Evolutionary conservation across 2,888 invertebrate genomes (phyloP).

Genomic region (Trichopoda pennipes): DNA sequence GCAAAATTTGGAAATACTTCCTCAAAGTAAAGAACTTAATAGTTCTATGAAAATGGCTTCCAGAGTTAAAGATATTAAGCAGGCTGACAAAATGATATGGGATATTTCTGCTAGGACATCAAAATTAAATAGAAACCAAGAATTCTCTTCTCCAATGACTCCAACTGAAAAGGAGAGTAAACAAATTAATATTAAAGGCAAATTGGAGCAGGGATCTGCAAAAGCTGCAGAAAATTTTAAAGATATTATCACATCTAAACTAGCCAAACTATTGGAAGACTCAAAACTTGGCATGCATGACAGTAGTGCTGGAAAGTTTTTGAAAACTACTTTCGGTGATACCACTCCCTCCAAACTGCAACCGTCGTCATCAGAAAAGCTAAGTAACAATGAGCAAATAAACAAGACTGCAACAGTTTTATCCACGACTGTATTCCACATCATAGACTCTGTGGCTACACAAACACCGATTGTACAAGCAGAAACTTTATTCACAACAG

Average conservation of each 20-base stretch:
- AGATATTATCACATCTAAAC: too few species aligned
- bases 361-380: not conserved
- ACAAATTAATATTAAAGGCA: not conserved
- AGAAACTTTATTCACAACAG: constrained; percentile 55
- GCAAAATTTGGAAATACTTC: not conserved
- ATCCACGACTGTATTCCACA: constrained; percentile 77
- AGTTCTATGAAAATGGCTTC: not conserved
- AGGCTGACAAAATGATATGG: not conserved
- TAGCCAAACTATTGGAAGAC: not conserved
- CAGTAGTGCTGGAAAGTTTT: not conserved
- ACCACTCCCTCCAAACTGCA: not conserved
- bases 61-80: not conserved
- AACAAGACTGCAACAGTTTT: constrained; percentile 63
- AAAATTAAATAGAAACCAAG: not conserved
- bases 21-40: not conserved
- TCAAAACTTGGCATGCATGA: not conserved
- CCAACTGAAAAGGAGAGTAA: not conserved
- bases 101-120: not conserved
- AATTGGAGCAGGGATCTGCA: not conserved
- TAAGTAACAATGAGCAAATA: not conserved
- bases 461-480: constrained; percentile 70
- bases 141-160: too few species aligned
- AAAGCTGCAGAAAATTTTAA: not conserved
- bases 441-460: constrained; percentile 71
- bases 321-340: not conserved